Evolutionary conservation across 2,888 invertebrate species (phyloP), one percentile per base, ranked within the genome.

Genomic region (Endotricha flammealis): DNA sequence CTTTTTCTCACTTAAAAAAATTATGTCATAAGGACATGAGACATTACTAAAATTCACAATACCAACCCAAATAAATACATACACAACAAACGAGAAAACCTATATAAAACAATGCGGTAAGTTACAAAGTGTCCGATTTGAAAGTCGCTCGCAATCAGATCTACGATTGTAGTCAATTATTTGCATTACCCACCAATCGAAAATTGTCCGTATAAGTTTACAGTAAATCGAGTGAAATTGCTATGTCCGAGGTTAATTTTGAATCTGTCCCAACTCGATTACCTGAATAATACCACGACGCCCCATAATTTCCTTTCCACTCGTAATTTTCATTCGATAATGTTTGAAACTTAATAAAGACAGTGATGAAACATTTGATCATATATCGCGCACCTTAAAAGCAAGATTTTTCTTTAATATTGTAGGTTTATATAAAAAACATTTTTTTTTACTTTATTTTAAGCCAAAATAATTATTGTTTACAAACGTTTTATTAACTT

Each of bases 201-300:
- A 56, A 62, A 68, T 65, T 52, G 53, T 50, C 50, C 55, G 55
- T 57, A 45, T 59, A 57, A 60, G 54, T 55, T 20, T 50, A 46
- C 48, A 48, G 47, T 42, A 46, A 48, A 54, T 59, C 51, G 53
- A 49, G 46, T 31, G 38, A 47, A 54, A 64, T 56, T 57, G 42
- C 51, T 38, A 32, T 22, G 38, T 30, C 29, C 25, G 35, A 34
- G 33, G 24, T 14, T 16, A 36, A 31, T 27, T 39, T 42, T 41
- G 42, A 42, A 50, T 48, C 34, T 44, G 43, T 50, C 48, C 36
- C 37, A 43, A 36, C 39, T 42, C 41, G 42, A 46, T 45, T 48
- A 41, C 37, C 31, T 34, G 40, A 43, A 43, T 48, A 40, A 41
- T 36, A 35, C n/a, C 12, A 17, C 17, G n/a, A 29, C 22, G 30